Evolutionary conservation across 2,797 vertebrate species (phyloP).

Genomic region (Garrulus glandarius): DNA sequence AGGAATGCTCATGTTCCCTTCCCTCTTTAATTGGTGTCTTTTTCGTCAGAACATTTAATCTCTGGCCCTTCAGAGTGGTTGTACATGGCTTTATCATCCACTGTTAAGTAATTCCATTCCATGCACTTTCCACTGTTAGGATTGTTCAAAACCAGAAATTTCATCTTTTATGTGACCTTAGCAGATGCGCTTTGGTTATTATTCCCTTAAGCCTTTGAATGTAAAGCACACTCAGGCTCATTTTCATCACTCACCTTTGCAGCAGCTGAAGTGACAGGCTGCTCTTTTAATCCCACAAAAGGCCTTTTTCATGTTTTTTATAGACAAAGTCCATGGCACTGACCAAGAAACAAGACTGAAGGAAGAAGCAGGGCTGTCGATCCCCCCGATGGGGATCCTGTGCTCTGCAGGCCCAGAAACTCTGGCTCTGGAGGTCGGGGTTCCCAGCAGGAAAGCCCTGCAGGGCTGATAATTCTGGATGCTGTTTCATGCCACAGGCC

Average conservation of each 20-base stretch:
- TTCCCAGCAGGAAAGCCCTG: neutral
- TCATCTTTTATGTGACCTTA: constrained; percentile 9
- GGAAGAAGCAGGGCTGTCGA: neutral
- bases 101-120: neutral
- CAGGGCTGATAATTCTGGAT: neutral
- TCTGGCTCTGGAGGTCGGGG: neutral
- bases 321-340: neutral
- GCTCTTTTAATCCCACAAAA: neutral
- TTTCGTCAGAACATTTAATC: neutral
- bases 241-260: neutral
- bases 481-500: neutral
- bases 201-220: neutral
- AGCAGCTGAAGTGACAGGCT: neutral
- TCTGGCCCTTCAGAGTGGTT: neutral
- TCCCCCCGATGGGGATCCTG: neutral
- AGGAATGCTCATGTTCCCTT: neutral
- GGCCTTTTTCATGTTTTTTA: neutral
- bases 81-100: neutral
- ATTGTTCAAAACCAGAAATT: neutral
- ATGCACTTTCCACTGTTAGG: neutral
- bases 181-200: neutral
- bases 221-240: neutral
- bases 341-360: neutral
- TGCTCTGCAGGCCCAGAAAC: rapidly evolving
- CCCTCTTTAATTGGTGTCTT: neutral